phyloP scores from a whole-genome alignment of 2,888 invertebrate species.

The Crocallis elinguaria region DNA sequence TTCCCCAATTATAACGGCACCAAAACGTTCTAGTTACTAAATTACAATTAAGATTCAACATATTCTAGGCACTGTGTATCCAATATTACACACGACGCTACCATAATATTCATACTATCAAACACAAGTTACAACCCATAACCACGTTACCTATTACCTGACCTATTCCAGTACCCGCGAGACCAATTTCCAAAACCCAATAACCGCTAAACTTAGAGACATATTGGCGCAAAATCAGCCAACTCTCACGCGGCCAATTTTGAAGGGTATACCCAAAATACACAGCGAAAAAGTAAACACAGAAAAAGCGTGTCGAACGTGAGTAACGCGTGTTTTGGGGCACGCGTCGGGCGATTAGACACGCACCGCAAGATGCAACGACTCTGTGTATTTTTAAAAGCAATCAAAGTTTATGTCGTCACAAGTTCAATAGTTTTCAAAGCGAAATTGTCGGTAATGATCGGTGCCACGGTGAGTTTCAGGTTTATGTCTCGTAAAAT shows the following conservation, averaged over 20 bases:
- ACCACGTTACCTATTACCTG: conserved; percentile 26
- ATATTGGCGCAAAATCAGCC: conserved; percentile 72
- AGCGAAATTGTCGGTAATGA: conserved; percentile 15
- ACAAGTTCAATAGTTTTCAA: conserved; percentile 20
- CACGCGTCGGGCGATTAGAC: conserved; percentile 72
- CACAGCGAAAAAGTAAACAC: conserved; percentile 71
- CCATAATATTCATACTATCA: conserved; percentile 14
- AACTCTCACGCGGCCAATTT: conserved; percentile 78
- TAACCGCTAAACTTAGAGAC: conserved; percentile 73
- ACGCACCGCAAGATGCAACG: conserved; percentile 52
- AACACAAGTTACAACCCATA: conserved; percentile 18
- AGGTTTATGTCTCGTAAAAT: conserved; percentile 22
- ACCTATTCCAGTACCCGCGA: conserved; percentile 46
- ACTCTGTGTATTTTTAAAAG: conserved; percentile 49
- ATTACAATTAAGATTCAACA: too few relatives aligned
- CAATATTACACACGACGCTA: background rate
- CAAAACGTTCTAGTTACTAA: too few relatives aligned
- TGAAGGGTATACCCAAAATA: conserved; percentile 64
- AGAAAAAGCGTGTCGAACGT: conserved; percentile 74
- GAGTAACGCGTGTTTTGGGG: conserved; percentile 81
- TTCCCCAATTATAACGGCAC: too few relatives aligned
- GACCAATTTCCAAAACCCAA: conserved; percentile 56
- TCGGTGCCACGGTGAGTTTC: background rate
- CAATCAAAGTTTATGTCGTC: conserved; percentile 48
- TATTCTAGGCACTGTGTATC: too few relatives aligned